Percentiles rank a stretch among this genome's conserved stretches.
Evolutionary conservation across 2,888 invertebrate species (phyloP).

Genomic region (Crematogaster levior): DNA sequence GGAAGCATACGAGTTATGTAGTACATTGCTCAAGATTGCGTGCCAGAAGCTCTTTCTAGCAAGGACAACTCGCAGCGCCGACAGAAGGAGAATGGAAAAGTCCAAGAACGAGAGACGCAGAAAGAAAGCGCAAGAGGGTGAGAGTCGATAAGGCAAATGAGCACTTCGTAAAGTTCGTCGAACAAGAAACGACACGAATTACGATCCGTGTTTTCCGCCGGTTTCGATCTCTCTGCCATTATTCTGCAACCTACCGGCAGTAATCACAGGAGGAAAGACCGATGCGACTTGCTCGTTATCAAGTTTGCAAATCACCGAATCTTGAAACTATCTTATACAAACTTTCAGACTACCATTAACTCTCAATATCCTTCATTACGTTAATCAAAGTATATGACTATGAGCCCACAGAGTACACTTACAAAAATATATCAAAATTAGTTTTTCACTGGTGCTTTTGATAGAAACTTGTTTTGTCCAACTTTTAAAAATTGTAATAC

Average conservation of each 20-base stretch:
- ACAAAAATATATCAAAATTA: not conserved
- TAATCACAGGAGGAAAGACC: slow-evolving; percentile 43
- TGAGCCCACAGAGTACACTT: not conserved
- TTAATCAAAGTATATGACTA: not conserved
- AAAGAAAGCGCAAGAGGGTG: slow-evolving; percentile 65
- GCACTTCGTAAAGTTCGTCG: slow-evolving; percentile 77
- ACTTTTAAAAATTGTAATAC: not conserved
- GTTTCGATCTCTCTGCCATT: slow-evolving; percentile 45
- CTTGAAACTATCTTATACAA: not conserved
- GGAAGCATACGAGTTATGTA: slow-evolving; percentile 78
- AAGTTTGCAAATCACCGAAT: slow-evolving; percentile 53
- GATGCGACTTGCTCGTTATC: slow-evolving; percentile 49
- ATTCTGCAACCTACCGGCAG: slow-evolving; percentile 44
- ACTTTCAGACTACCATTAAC: not conserved
- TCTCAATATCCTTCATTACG: not conserved
- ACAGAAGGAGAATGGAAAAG: slow-evolving; percentile 21
- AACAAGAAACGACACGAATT: slow-evolving; percentile 77
- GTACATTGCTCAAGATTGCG: slow-evolving; percentile 74
- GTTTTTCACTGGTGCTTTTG: not conserved
- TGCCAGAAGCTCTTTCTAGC: slow-evolving; percentile 74
- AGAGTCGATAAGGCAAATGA: slow-evolving; percentile 81
- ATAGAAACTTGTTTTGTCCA: not conserved
- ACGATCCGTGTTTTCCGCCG: slow-evolving; percentile 48
- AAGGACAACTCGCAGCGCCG: slow-evolving; percentile 71
- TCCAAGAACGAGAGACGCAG: slow-evolving; percentile 47